phyloP scores from a whole-genome alignment of 1,140 invertebrate species.

The Psix sp. region DNA sequence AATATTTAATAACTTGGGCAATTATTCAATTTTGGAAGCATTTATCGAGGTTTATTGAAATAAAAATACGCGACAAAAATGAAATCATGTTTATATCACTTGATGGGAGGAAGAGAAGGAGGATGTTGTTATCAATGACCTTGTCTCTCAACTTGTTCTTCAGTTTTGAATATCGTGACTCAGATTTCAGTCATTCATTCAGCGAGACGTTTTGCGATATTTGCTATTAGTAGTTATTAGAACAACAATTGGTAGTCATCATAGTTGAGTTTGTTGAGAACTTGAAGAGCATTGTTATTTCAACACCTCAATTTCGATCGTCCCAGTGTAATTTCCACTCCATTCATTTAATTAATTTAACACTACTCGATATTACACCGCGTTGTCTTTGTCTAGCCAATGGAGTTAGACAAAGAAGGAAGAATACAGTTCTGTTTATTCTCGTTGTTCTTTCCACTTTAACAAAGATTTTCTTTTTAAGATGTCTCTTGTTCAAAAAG shows the following conservation, averaged over 20 bases:
- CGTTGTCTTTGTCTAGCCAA: too few species aligned
- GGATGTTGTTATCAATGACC: constrained; percentile 50
- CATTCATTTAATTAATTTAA: not conserved
- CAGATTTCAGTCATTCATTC: constrained; percentile 34
- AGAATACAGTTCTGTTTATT: too few species aligned
- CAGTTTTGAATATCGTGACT: constrained; percentile 42
- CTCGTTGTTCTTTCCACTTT: too few species aligned
- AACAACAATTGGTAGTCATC: constrained; percentile 33
- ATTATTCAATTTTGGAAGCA: too few species aligned
- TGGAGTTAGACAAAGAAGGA: too few species aligned
- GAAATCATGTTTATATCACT: constrained; percentile 8
- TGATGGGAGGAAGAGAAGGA: constrained; percentile 34
- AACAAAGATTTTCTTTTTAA: too few species aligned
- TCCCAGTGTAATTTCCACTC: not conserved
- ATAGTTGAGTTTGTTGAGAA: constrained; percentile 1
- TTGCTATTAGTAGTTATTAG: not conserved
- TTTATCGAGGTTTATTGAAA: too few species aligned
- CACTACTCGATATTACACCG: not conserved
- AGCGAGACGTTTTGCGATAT: constrained; percentile 16
- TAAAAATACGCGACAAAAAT: too few species aligned
- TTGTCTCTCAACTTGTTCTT: constrained; percentile 37
- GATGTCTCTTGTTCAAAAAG: too few species aligned
- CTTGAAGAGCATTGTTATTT: constrained; percentile 8
- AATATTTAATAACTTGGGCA: too few species aligned
- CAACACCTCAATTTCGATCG: constrained; percentile 8